Base-by-base conservation (phyloP, 2,113 vertebrate species). In the Macquaria ambigua region DNA sequence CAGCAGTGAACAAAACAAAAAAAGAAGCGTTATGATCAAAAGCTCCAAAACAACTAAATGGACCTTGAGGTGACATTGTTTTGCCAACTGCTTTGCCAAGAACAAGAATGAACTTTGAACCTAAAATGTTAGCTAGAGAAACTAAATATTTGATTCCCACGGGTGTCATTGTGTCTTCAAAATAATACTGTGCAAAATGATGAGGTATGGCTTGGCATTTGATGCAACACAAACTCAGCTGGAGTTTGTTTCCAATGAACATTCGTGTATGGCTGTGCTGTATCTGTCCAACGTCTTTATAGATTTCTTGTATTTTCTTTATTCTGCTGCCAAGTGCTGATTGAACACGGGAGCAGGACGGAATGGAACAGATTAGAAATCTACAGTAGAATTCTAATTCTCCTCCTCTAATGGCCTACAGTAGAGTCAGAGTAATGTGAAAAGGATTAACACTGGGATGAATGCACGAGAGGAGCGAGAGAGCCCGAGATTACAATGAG, bases 401-500 rank as follows among this genome's bases (percentile, higher is more conserved):
- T 88, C 72, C 39, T 74, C 78, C 83, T 87, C 89, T 92, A 89
- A 94, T 90, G 92, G 83, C 88, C 83, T 82, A 90, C 92, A 93
- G 93, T 92, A 63, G 80, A 92, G 90, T 86, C 76, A 34, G 72
- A 82, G 89, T 90, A 94, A 94, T 93, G 91, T 90, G 92, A 91
- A 91, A 90, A 83, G 93, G 91, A 94, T 94, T 94, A 94, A 87
- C 85, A 52, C 62, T 8, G 90, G 87, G 89, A 93, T 94, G 87
- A 92, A 93, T 93, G 89, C 84, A 79, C 15, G 8, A 78, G 87
- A 89, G 86, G 79, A 79, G 80, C 78, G 85, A 74, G 88, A 72
- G 86, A 67, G 88, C 72, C 82, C 0, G 79, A 82, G 83, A 92
- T 93, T 92, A 94, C 94, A 94, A 93, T 93, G 84, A 89, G 79